phyloP scores from a whole-genome alignment of 2,888 invertebrate species.

The Tetragnatha montana region DNA sequence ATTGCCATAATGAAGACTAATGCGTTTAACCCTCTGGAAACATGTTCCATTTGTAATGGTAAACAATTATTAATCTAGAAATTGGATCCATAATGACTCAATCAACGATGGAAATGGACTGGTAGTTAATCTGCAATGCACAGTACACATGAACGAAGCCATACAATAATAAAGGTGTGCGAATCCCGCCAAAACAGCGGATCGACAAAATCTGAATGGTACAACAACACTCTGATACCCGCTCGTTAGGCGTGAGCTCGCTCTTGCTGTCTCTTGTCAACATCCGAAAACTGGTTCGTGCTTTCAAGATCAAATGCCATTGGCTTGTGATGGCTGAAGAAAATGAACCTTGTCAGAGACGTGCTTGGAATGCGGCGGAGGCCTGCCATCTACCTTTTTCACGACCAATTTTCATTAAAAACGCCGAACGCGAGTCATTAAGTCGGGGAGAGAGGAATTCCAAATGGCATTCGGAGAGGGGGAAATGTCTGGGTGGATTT shows the following conservation, averaged over 20 bases:
- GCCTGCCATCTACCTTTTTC: background rate
- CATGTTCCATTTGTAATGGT: no score
- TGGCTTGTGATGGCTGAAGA: conserved; percentile 34
- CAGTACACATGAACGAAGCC: no score
- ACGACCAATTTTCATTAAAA: background rate
- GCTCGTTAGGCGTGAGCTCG: background rate
- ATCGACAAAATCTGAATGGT: background rate
- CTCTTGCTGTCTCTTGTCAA: conserved; percentile 28
- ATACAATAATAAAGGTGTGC: no score
- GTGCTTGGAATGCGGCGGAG: conserved; percentile 29
- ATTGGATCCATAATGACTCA: no score
- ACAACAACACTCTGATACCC: background rate
- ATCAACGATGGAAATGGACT: no score
- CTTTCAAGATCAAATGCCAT: conserved; percentile 57
- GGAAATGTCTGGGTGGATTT: no score
- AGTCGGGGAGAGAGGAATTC: background rate
- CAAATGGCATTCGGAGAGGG: background rate
- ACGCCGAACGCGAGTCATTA: background rate
- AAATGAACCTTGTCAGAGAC: conserved; percentile 46
- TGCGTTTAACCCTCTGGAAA: no score
- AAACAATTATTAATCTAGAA: no score
- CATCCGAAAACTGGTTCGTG: conserved; percentile 34
- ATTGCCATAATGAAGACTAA: no score
- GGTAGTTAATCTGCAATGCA: no score
- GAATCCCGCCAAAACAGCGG: background rate